Evolutionary conservation across 2,113 vertebrate species (phyloP).

Genomic region (Phylloscopus trochiloides): DNA sequence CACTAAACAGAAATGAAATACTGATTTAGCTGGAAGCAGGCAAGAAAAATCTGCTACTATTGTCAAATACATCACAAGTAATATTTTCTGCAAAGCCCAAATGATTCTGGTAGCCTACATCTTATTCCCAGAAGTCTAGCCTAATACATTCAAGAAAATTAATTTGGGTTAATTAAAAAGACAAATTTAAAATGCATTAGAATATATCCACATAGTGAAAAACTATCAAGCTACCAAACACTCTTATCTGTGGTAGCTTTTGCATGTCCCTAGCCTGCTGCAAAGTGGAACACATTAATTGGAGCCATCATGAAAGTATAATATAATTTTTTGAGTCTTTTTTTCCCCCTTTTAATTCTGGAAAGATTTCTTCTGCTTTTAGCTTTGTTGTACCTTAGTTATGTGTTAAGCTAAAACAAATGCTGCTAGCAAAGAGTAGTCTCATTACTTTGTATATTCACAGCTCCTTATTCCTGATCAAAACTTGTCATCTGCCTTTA

Average conservation of each 20-base stretch:
- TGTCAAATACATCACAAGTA: not conserved
- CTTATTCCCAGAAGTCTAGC: constrained; percentile 46
- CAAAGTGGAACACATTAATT: constrained; percentile 7
- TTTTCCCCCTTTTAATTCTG: not conserved
- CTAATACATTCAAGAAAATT: constrained; percentile 46
- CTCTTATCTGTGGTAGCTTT: not conserved
- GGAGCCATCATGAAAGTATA: not conserved
- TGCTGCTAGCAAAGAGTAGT: not conserved
- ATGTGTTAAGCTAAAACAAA: not conserved
- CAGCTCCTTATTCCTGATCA: not conserved
- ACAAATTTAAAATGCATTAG: constrained; percentile 38
- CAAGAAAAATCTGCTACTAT: not conserved
- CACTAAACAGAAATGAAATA: not conserved
- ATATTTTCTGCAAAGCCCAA: constrained; percentile 33
- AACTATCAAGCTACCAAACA: constrained; percentile 13
- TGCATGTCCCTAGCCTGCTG: constrained; percentile 30
- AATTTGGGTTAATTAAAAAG: constrained; percentile 57
- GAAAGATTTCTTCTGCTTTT: not conserved
- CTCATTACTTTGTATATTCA: not conserved
- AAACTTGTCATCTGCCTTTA: not conserved
- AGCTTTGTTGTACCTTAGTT: not conserved
- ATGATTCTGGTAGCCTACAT: constrained; percentile 37
- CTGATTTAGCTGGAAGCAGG: not conserved
- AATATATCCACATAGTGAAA: constrained; percentile 18
- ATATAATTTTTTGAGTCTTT: not conserved